Percentiles rank a stretch among this genome's conserved stretches.
Evolutionary conservation across 2,797 vertebrate genomes (phyloP).

Genomic region (Borostomias antarcticus): DNA sequence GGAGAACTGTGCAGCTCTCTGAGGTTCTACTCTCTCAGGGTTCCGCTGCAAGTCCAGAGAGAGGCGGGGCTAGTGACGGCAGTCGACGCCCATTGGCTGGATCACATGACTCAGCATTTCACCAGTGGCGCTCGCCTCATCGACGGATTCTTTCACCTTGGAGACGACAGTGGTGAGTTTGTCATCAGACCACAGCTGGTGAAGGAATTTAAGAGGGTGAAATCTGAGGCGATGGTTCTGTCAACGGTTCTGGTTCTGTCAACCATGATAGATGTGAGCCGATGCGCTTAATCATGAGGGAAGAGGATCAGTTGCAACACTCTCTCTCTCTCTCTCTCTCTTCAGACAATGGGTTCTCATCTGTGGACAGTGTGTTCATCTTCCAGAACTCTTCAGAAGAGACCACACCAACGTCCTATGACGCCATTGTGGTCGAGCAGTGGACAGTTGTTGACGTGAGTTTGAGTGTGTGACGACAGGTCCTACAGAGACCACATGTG

Average conservation of each 20-base stretch:
- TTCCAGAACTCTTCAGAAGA: constrained; percentile 85
- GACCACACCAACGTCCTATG: constrained; percentile 79
- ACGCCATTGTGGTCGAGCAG: constrained; percentile 97
- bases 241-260: constrained; percentile 54
- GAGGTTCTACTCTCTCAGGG: constrained; percentile 88
- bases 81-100: constrained; percentile 91
- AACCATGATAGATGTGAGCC: constrained; percentile 50
- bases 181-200: not conserved
- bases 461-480: constrained; percentile 4
- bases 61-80: constrained; percentile 84
- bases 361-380: constrained; percentile 91
- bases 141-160: constrained; percentile 87
- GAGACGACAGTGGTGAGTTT: constrained; percentile 76
- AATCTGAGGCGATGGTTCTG: not conserved
- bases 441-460: constrained; percentile 89
- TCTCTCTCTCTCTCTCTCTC: constrained; percentile 24
- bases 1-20: constrained; percentile 72
- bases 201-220: not conserved
- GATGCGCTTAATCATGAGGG: constrained; percentile 26
- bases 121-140: constrained; percentile 87
- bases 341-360: constrained; percentile 81
- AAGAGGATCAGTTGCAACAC: constrained; percentile 45
- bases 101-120: constrained; percentile 98
- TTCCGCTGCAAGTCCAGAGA: constrained; percentile 86
- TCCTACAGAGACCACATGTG: not conserved